Percentiles rank a stretch among this genome's conserved stretches.
phyloP scores from a whole-genome alignment of 2,797 vertebrate species.

The Acanthurus lineatus region DNA sequence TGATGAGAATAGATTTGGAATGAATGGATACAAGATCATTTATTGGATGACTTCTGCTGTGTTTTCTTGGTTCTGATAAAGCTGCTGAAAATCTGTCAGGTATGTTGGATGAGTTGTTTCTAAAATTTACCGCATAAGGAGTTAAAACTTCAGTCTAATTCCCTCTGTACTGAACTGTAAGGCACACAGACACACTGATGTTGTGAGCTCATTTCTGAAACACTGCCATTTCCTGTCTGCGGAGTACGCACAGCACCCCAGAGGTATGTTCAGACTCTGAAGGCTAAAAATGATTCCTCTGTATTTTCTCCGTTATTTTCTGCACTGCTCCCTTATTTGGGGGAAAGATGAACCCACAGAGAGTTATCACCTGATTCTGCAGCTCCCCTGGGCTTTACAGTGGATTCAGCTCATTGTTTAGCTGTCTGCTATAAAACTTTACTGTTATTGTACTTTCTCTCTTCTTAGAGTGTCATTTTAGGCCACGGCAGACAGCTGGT shows the following conservation, averaged over 20 bases:
- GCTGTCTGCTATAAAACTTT: not conserved
- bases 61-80: not conserved
- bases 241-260: conserved; percentile 20
- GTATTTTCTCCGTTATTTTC: not conserved
- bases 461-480: not conserved
- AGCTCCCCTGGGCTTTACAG: not conserved
- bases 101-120: not conserved
- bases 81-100: not conserved
- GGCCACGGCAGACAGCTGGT: not conserved
- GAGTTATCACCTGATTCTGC: not conserved
- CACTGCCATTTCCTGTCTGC: not conserved
- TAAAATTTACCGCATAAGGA: not conserved
- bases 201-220: conserved; percentile 25
- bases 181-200: not conserved
- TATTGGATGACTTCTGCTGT: not conserved
- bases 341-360: conserved; percentile 1
- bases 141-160: conserved; percentile 7
- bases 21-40: conserved; percentile 2
- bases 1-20: not conserved
- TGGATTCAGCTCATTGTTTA: not conserved
- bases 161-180: not conserved
- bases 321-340: conserved; percentile 1
- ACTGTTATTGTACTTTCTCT: not conserved
- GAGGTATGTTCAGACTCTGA: not conserved
- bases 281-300: too few species aligned